phyloP scores from a whole-genome alignment of 2,888 invertebrate species.

The Ischnura elegans region DNA sequence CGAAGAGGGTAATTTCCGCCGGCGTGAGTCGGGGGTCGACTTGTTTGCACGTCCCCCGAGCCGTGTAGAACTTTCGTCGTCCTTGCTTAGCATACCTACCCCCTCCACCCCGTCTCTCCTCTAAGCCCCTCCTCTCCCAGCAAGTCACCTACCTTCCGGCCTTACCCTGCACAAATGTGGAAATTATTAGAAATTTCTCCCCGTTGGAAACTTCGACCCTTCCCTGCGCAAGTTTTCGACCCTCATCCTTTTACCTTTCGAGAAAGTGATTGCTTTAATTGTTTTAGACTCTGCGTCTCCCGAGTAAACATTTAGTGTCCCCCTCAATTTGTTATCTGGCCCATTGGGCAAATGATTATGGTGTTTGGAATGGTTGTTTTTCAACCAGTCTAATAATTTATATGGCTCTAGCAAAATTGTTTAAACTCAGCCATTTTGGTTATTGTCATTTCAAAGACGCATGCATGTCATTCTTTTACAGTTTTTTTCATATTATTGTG shows the following conservation, averaged over 20 bases:
- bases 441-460: no score
- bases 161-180: not conserved
- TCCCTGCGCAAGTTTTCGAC: not conserved
- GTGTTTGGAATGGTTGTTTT: no score
- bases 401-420: no score
- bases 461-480: no score
- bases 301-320: not conserved
- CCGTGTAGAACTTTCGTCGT: conserved; percentile 1
- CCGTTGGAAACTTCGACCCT: not conserved
- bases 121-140: not conserved
- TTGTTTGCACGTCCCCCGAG: conserved; percentile 20
- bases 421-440: no score
- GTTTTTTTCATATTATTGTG: no score
- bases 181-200: conserved; percentile 26
- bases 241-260: not conserved
- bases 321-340: no score
- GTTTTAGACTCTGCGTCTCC: not conserved
- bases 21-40: conserved; percentile 9
- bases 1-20: conserved; percentile 31
- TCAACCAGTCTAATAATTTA: no score
- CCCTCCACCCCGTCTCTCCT: not conserved
- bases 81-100: not conserved
- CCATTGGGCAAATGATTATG: no score
- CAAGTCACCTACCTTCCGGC: no score
- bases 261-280: not conserved